These are phyloP conservation scores for Chlorops oryzae DNA, from an alignment of 1,140 invertebrate species.

Conservation along the genomic window DNA sequence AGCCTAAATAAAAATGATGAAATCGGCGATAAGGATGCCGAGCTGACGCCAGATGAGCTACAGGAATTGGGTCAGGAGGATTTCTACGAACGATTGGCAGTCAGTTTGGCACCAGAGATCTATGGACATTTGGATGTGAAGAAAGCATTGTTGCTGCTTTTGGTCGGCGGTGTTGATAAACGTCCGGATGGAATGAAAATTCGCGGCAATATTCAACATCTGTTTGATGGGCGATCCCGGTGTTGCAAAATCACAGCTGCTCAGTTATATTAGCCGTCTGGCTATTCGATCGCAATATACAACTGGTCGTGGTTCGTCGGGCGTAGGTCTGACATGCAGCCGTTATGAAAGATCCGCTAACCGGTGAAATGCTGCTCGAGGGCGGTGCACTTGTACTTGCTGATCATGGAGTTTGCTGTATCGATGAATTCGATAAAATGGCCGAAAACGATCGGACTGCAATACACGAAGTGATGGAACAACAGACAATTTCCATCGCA, in stretches of 20 bases:
- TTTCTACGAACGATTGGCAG: constrained; percentile 88
- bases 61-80: constrained; percentile 71
- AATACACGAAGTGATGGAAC: constrained; percentile 99
- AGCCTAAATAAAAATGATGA: constrained; percentile 78
- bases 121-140: constrained; percentile 98
- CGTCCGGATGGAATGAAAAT: constrained; percentile 79
- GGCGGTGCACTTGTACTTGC: constrained; percentile 97
- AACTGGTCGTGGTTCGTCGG: constrained; percentile 88
- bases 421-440: constrained; percentile 99
- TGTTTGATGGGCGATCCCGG: constrained; percentile 99
- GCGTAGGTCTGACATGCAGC: constrained; percentile 97
- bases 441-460: constrained; percentile 91
- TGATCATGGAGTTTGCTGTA: constrained; percentile 96
- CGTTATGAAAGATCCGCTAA: constrained; percentile 95
- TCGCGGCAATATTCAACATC: constrained; percentile 93
- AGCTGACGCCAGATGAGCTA: constrained; percentile 77
- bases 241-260: constrained; percentile 96
- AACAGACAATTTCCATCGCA: constrained; percentile 99
- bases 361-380: constrained; percentile 95
- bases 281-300: constrained; percentile 93
- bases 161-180: constrained; percentile 94
- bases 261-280: constrained; percentile 91
- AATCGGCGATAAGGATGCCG: constrained; percentile 62
- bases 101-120: constrained; percentile 96
- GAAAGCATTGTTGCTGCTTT: constrained; percentile 86